Percentiles rank a stretch among this genome's conserved stretches.
Evolutionary conservation across 2,888 invertebrate genomes (phyloP).

Genomic region (Oscheius sp.): DNA sequence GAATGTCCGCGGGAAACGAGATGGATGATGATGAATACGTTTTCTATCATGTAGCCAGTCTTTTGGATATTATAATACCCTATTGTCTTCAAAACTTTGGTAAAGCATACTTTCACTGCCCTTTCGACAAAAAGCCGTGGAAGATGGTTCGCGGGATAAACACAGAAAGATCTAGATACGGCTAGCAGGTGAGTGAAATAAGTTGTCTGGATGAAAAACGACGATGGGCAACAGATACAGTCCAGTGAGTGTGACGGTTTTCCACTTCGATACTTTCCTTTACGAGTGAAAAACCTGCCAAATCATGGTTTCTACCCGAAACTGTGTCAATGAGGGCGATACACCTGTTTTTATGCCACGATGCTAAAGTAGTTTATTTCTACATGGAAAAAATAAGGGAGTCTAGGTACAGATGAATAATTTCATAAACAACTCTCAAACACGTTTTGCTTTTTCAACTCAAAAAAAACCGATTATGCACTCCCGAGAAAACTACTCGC

Average conservation of each 20-base stretch:
- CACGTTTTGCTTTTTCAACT: too few species aligned
- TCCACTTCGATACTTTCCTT: background rate
- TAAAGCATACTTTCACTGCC: background rate
- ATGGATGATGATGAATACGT: too few species aligned
- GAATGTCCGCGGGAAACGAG: background rate
- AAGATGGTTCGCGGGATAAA: background rate
- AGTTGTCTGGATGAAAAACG: background rate
- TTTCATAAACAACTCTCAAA: too few species aligned
- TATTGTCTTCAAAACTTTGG: too few species aligned
- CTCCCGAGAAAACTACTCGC: background rate
- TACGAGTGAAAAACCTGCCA: constrained; percentile 9
- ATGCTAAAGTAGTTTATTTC: background rate
- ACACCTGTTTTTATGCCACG: constrained; percentile 13
- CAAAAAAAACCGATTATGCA: too few species aligned
- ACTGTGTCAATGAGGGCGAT: constrained; percentile 26
- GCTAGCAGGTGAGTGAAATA: background rate
- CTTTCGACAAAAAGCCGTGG: too few species aligned
- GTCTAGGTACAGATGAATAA: too few species aligned
- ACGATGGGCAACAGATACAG: background rate
- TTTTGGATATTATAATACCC: too few species aligned
- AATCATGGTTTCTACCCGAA: too few species aligned
- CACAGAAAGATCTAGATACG: background rate
- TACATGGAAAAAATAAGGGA: background rate
- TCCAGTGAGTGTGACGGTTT: background rate
- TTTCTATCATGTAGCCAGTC: too few species aligned